Evolutionary conservation across 1,140 invertebrate species (phyloP), one percentile per base, ranked within the genome.

Genomic region (Drosophila bipectinata): DNA sequence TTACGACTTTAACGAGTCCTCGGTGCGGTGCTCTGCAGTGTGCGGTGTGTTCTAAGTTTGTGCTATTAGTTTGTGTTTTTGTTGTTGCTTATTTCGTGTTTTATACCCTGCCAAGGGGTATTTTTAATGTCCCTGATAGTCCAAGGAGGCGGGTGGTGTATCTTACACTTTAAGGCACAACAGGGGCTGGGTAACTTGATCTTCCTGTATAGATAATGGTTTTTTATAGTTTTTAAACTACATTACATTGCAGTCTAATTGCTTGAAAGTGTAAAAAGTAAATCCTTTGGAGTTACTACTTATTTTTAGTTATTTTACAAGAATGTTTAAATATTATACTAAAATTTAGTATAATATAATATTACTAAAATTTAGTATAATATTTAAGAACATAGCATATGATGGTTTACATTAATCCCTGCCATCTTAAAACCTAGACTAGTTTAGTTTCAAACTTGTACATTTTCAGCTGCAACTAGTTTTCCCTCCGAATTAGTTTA

Each of bases 51-150:
- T 62, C 54, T 69, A 69, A 69, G 41, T 69, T 66, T 41, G 62
- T 67, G 58, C 80, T 82, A 88, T 87, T 88, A 88, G 83, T 80
- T 68, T 69, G 82, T 87, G 76, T 82, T 82, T 87, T 88, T 82
- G 83, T 80, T 68, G 66, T 88, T 87, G 76, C 83, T 82, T 83
- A 79, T 69, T 48, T 24, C 63, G 9, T 49, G 60, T 49, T 57
- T 9, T 26, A 56, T 71, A 71, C 67, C 67, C 67, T 71, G 32
- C 63, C 26, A 45, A 32, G 52, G 67, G 45, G 63, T 57, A 55
- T 48, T 37, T 48, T 18, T 41, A 67, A 55, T 32, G 67, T 44
- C 12, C 66, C 32, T 52, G 63, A 10, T 45, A 10, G n/a, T 3
- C 47, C 26, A 24, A 53, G 57, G 6, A 47, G 41, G 41, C 18